Base-by-base conservation (phyloP, 2,113 vertebrate genomes). In the Galbula dea region DNA sequence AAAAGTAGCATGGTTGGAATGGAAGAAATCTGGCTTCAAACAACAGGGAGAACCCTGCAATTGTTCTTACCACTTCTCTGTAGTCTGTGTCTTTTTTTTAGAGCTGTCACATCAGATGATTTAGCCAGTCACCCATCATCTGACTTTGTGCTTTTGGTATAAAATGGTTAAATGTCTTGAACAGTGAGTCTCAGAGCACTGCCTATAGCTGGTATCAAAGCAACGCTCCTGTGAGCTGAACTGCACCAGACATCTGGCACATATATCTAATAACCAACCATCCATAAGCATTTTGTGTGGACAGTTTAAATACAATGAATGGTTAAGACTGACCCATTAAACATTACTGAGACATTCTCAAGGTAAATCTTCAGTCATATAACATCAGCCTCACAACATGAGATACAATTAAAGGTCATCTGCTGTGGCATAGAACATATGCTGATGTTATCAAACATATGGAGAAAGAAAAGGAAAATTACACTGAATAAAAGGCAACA, bases 361-460 rank as follows among this genome's bases (percentile, higher is more conserved):
- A 96, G 94, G 92, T 95, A 95, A 96, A 95, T 94, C 82, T 93
- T 76, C 79, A 93, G 69, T 89, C 82, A 71, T 7, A 89, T 34
- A 93, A 54, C 72, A 96, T 91, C 88, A 95, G 51, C 23, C 26
- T 93, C 88, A 29, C 92, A 86, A 92, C 34, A 80, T 36, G 88
- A 88, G 75, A 48, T 71, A 85, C 58, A 95, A 89, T 96, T 96
- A 96, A 88, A 93, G 88, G 92, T 96, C 95, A 89, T 51, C 79
- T 88, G 41, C 72, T 83, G 9, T 39, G 51, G 18, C 43, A 91
- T 41, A 88, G 55, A 94, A 69, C 92, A 89, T 93, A 96, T 86
- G 95, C 21, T 83, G 72, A 59, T 88, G 37, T 55, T 93, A 83
- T 80, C 51, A 93, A 93, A 83, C 85, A 96, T 89, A 93, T 43